Conservation (phyloP, 2,888 invertebrate species). For the Autographa gamma region DNA sequence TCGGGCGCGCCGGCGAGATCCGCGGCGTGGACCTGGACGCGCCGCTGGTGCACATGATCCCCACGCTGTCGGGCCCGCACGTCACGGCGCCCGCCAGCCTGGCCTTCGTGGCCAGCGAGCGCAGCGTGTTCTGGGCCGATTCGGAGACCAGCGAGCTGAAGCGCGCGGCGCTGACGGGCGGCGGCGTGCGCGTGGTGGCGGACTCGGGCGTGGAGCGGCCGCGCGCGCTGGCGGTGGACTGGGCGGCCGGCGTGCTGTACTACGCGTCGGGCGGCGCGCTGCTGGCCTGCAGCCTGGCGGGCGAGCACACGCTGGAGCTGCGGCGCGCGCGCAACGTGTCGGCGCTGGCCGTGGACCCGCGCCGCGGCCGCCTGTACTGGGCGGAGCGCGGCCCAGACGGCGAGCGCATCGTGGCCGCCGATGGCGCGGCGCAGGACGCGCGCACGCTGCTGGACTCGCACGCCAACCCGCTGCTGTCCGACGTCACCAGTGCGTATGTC, state of each 20-base stretch:
- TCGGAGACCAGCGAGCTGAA: slow-evolving; percentile 91
- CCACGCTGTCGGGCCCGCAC: slow-evolving; percentile 93
- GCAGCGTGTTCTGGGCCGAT: slow-evolving; percentile 92
- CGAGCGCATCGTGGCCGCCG: slow-evolving; percentile 89
- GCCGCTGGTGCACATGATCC: slow-evolving; percentile 94
- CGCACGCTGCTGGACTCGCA: slow-evolving; percentile 65
- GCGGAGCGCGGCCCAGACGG: slow-evolving; percentile 79
- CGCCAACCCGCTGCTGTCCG: slow-evolving; percentile 70
- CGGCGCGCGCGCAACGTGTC: slow-evolving; percentile 89
- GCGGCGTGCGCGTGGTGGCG: slow-evolving; percentile 86
- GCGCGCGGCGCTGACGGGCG: slow-evolving; percentile 90
- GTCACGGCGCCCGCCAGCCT: slow-evolving; percentile 92
- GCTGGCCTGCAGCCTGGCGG: slow-evolving; percentile 91
- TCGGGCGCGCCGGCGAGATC: slow-evolving; percentile 93
- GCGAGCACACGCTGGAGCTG: slow-evolving; percentile 91
- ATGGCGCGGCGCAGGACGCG: slow-evolving; percentile 91
- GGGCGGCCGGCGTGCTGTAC: slow-evolving; percentile 93
- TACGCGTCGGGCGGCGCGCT: slow-evolving; percentile 91
- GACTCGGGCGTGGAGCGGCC: slow-evolving; percentile 91
- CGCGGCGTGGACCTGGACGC: slow-evolving; percentile 94
- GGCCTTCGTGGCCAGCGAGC: slow-evolving; percentile 91
- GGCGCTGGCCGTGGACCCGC: slow-evolving; percentile 92
- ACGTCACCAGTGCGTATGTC: slow-evolving; percentile 68
- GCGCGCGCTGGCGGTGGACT: slow-evolving; percentile 94
- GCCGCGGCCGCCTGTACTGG: slow-evolving; percentile 89